These are phyloP conservation scores for Omphaloscelis lunosa DNA, from an alignment of 2,888 invertebrate genomes.

Conservation along the genomic window DNA sequence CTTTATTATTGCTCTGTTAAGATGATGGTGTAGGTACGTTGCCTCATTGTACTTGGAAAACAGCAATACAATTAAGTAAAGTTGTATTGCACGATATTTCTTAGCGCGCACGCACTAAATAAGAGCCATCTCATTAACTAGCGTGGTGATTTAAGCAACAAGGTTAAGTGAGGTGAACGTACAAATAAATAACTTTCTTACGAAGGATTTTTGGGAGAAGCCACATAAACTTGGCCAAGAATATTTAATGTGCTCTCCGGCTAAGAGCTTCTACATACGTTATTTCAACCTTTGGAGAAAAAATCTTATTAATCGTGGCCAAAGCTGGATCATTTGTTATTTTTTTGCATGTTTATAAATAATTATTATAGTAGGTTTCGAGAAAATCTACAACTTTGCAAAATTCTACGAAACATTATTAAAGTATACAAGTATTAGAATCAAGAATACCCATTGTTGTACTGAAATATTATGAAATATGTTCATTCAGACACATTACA, in stretches of 20 bases:
- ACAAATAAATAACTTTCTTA: slow-evolving; percentile 68
- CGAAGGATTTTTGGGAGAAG: slow-evolving; percentile 65
- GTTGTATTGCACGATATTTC: slow-evolving; percentile 73
- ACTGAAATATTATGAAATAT: slow-evolving; percentile 13
- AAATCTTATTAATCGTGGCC: slow-evolving; percentile 43
- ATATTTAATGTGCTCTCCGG: slow-evolving; percentile 63
- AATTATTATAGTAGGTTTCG: background rate
- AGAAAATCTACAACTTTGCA: background rate
- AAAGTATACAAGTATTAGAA: slow-evolving; percentile 7
- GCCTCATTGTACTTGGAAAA: slow-evolving; percentile 58
- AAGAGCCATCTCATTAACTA: slow-evolving; percentile 74
- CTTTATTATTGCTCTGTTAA: slow-evolving; percentile 44
- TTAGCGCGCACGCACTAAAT: slow-evolving; percentile 72
- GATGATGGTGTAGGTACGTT: slow-evolving; percentile 30
- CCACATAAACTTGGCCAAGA: slow-evolving; percentile 53
- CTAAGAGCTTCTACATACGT: slow-evolving; percentile 51
- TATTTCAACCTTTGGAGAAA: slow-evolving; percentile 34
- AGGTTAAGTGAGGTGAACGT: slow-evolving; percentile 70
- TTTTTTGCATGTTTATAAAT: slow-evolving; percentile 15
- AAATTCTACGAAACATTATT: slow-evolving; percentile 8
- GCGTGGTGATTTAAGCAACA: slow-evolving; percentile 75
- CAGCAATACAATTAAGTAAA: slow-evolving; percentile 66
- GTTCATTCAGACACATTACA: slow-evolving; percentile 12
- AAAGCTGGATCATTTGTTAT: slow-evolving; percentile 20
- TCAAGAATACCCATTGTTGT: slow-evolving; percentile 1